Evolutionary conservation across 1,140 invertebrate species (phyloP).

Genomic region (Diploscapter pachys): DNA sequence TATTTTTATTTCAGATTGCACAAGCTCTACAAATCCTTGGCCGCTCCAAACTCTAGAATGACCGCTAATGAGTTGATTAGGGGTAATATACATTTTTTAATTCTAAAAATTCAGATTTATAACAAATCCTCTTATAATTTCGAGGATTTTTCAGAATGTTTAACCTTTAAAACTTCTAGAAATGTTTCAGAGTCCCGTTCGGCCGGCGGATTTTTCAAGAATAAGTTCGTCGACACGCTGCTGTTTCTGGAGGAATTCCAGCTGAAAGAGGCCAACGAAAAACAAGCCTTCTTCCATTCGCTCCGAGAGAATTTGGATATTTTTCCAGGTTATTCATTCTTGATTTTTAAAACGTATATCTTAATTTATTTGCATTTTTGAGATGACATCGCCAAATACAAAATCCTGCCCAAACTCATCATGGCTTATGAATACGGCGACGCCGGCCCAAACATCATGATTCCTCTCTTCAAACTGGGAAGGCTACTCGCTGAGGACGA

Average conservation of each 20-base stretch:
- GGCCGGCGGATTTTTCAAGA: conserved; percentile 87
- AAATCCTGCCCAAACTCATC: conserved; percentile 76
- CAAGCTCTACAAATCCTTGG: conserved; percentile 42
- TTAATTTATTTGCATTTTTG: too few relatives aligned
- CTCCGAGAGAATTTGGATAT: conserved; percentile 76
- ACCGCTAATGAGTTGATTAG: conserved; percentile 15
- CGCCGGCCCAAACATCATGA: conserved; percentile 62
- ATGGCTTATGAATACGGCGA: conserved; percentile 57
- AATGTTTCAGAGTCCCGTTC: conserved; percentile 68
- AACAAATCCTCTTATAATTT: too few relatives aligned
- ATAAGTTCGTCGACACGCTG: conserved; percentile 87
- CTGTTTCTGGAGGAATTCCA: conserved; percentile 96
- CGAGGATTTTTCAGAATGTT: too few relatives aligned
- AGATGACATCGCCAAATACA: conserved; percentile 81
- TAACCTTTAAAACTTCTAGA: too few relatives aligned
- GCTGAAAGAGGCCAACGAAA: conserved; percentile 58
- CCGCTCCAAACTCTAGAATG: conserved; percentile 18
- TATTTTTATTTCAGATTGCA: background rate
- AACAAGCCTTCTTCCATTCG: conserved; percentile 76
- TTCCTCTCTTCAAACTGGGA: conserved; percentile 63
- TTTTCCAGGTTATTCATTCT: conserved; percentile 68
- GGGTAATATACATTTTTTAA: conserved; percentile 24
- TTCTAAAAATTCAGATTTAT: too few relatives aligned
- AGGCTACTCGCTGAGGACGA: conserved; percentile 74
- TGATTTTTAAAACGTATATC: too few relatives aligned